Conservation (phyloP, 2,797 vertebrate genomes). For the Tapera naevia region DNA sequence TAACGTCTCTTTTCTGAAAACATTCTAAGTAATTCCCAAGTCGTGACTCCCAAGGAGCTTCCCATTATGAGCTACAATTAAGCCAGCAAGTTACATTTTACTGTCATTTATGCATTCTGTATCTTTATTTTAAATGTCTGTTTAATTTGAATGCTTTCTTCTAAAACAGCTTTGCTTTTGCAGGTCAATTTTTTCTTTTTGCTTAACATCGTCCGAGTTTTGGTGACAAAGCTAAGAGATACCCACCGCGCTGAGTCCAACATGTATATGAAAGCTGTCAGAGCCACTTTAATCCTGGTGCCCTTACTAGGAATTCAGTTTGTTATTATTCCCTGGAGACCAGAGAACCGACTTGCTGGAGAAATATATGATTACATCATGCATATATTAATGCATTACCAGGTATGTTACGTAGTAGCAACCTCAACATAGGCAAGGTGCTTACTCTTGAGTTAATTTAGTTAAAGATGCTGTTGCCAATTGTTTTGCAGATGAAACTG, state of each 20-base stretch:
- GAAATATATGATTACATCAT: constrained; percentile 96
- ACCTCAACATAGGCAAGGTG: background rate
- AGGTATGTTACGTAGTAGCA: constrained; percentile 77
- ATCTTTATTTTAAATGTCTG: background rate
- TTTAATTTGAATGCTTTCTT: background rate
- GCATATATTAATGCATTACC: constrained; percentile 97
- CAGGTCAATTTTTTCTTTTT: constrained; percentile 98
- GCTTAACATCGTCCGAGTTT: constrained; percentile 93
- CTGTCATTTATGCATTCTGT: background rate
- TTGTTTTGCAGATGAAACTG: background rate
- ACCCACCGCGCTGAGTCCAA: constrained; percentile 91
- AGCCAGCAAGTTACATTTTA: background rate
- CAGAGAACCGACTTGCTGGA: constrained; percentile 90
- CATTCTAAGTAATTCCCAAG: background rate
- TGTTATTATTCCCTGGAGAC: constrained; percentile 95
- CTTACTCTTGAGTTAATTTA: background rate
- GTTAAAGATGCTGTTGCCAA: background rate
- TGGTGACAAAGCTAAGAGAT: constrained; percentile 93
- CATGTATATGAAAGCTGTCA: constrained; percentile 99
- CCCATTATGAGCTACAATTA: background rate
- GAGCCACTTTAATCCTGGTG: constrained; percentile 94
- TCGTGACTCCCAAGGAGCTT: background rate
- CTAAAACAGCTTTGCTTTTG: background rate
- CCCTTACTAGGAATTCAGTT: constrained; percentile 97
- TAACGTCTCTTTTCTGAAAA: background rate